Percentiles rank a stretch among this genome's conserved stretches.
phyloP scores from a whole-genome alignment of 2,113 vertebrate species.

The Oreochromis spilurus region DNA sequence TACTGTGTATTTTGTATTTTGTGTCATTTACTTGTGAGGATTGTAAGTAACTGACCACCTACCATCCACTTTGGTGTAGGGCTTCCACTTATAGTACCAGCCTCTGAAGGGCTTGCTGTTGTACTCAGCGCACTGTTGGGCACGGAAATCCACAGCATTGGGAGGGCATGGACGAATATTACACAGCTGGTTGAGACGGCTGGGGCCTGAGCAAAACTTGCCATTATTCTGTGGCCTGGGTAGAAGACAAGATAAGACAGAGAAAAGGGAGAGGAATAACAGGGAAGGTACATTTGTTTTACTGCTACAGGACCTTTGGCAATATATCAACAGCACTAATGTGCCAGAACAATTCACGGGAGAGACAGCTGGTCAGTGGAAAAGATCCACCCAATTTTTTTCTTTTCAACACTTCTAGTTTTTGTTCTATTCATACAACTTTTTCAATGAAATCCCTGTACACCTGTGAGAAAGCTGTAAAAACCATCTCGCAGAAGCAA shows the following conservation, averaged over 20 bases:
- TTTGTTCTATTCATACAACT: fast-evolving
- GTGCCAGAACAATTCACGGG: not conserved
- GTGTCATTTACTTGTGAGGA: fast-evolving
- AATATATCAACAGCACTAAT: not conserved
- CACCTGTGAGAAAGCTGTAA: not conserved
- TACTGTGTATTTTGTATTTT: not conserved
- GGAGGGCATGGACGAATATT: conserved; percentile 76
- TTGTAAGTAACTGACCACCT: not conserved
- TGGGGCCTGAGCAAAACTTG: conserved; percentile 85
- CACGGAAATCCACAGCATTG: conserved; percentile 80
- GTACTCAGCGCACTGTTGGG: conserved; percentile 93
- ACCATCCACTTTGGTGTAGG: conserved; percentile 98
- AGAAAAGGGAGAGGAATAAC: not conserved
- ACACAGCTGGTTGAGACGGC: conserved; percentile 87
- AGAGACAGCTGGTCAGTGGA: not conserved
- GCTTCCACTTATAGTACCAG: conserved; percentile 98
- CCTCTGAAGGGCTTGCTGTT: conserved; percentile 97
- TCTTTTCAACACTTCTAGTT: not conserved
- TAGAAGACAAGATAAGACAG: not conserved
- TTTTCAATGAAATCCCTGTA: not conserved
- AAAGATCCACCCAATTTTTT: not conserved
- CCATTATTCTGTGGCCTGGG: conserved; percentile 90
- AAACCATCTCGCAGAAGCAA: not conserved
- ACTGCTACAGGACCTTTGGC: not conserved
- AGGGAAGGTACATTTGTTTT: not conserved